Percentiles rank a stretch among this genome's conserved stretches.
Evolutionary conservation across 2,797 vertebrate species (phyloP).

Genomic region (Dendrocincla fuliginosa): DNA sequence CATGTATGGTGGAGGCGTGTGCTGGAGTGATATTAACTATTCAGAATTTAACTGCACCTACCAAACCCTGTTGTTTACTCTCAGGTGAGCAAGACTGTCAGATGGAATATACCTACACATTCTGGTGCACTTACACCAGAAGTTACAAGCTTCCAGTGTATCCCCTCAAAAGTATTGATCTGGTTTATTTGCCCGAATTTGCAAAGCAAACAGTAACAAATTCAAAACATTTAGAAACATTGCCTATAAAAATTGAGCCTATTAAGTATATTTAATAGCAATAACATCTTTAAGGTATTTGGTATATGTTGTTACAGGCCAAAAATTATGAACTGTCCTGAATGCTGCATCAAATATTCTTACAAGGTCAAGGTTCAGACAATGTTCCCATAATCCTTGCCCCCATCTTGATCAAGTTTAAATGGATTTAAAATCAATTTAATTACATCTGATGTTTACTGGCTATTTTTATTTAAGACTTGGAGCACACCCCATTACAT

Average conservation of each 20-base stretch:
- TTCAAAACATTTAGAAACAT: neutral
- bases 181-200: neutral
- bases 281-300: neutral
- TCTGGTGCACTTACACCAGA: neutral
- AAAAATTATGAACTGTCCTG: neutral
- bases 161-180: neutral
- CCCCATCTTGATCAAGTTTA: constrained; percentile 17
- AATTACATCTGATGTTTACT: constrained; percentile 58
- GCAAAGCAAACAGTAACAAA: neutral
- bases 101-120: neutral
- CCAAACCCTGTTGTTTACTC: neutral
- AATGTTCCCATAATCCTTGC: neutral
- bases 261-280: neutral
- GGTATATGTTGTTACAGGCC: neutral
- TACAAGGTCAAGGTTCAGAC: constrained; percentile 21
- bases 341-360: neutral
- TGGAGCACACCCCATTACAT: neutral
- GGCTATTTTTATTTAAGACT: constrained; percentile 62
- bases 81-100: neutral
- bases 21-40: neutral
- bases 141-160: neutral
- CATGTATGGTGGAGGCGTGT: neutral
- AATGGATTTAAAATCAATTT: constrained; percentile 57
- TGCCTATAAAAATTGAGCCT: neutral
- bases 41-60: neutral